Conservation (phyloP, 1,140 invertebrate species). For the Drosophila leontia region DNA sequence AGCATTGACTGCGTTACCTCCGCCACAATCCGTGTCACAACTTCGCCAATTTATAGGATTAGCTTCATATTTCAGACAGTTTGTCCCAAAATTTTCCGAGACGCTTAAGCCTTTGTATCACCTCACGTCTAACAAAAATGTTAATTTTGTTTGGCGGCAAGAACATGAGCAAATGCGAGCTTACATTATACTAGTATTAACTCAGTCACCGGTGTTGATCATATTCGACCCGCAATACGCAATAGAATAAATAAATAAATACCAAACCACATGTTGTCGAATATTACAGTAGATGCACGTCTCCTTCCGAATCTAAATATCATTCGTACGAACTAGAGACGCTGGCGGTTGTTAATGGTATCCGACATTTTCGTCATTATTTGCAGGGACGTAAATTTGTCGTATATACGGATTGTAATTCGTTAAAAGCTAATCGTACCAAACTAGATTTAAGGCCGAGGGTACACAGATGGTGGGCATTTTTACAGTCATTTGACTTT, state of each 20-base stretch:
- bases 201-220: neutral
- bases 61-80: neutral
- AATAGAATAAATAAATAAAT: neutral
- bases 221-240: neutral
- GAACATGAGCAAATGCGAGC: neutral
- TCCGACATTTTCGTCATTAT: slow-evolving; percentile 11
- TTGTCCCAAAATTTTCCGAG: neutral
- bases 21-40: too few species aligned
- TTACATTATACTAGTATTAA: neutral
- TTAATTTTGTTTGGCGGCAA: too few species aligned
- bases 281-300: neutral
- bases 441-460: slow-evolving; percentile 4
- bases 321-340: slow-evolving; percentile 14
- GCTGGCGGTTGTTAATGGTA: neutral
- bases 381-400: slow-evolving; percentile 15
- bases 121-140: neutral
- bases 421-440: neutral
- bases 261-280: neutral
- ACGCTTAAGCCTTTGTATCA: neutral
- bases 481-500: slow-evolving; percentile 17
- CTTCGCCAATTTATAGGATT: too few species aligned
- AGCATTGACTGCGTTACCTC: neutral
- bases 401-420: slow-evolving; percentile 14
- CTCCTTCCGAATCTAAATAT: slow-evolving; percentile 1
- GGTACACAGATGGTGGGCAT: slow-evolving; percentile 17